Conservation (phyloP, 2,888 invertebrate species). For the Strigamia maritima region DNA sequence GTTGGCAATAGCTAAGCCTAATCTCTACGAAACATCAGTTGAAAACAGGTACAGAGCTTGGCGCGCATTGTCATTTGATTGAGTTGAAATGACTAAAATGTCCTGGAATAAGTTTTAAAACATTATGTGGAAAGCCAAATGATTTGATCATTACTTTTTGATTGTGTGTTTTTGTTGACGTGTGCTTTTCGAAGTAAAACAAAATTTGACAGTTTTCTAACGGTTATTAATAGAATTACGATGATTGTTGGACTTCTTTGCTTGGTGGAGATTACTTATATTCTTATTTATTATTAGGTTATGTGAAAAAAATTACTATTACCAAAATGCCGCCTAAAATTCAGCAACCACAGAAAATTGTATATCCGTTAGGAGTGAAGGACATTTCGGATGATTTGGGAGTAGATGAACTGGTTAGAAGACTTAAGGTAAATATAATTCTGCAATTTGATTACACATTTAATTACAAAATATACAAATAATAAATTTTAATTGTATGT, state of each 20-base stretch:
- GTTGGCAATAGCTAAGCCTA: constrained; percentile 32
- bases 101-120: neutral
- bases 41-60: constrained; percentile 1
- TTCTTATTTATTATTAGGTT: neutral
- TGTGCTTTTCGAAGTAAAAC: neutral
- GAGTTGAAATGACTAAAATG: neutral
- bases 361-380: constrained; percentile 26
- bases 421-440: constrained; percentile 71
- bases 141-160: neutral
- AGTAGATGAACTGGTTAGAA: constrained; percentile 89
- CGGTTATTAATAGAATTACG: neutral
- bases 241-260: neutral
- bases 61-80: neutral
- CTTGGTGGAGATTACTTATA: neutral
- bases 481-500: neutral
- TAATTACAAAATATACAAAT: neutral
- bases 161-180: neutral
- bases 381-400: constrained; percentile 82
- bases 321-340: constrained; percentile 6
- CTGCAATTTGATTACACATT: neutral
- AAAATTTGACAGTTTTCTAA: neutral
- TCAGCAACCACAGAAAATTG: constrained; percentile 16
- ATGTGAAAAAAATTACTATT: neutral
- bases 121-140: neutral
- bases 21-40: constrained; percentile 13